Conservation (phyloP, 2,888 invertebrate genomes). For the Hydrotaea diabolus region DNA sequence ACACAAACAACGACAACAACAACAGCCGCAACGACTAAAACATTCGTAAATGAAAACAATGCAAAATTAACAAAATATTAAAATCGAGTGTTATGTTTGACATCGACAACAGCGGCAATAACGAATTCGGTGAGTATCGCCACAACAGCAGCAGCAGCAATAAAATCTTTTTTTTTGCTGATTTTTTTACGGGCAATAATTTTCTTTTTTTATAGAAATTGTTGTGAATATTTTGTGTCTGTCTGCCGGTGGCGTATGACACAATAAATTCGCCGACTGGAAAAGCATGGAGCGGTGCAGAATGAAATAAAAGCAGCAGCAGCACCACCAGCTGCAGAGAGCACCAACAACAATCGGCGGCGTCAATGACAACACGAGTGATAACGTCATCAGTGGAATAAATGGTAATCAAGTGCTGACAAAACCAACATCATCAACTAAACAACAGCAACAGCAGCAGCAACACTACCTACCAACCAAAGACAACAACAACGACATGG, state of each 20-base stretch:
- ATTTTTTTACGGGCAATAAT: neutral
- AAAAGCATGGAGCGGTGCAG: conserved; percentile 31
- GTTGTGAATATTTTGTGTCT: conserved; percentile 34
- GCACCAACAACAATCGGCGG: neutral
- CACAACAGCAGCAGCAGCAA: conserved; percentile 32
- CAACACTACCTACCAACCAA: neutral
- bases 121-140: neutral
- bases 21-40: no score
- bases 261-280: conserved; percentile 39
- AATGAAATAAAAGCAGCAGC: conserved; percentile 34
- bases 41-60: no score
- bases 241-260: conserved; percentile 24
- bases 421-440: conserved; percentile 20
- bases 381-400: conserved; percentile 54
- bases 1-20: conserved; percentile 29
- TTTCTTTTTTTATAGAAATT: conserved; percentile 11
- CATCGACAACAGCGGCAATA: conserved; percentile 31
- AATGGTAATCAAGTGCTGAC: conserved; percentile 50
- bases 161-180: neutral
- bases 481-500: conserved; percentile 19
- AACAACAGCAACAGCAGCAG: no score
- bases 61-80: conserved; percentile 44
- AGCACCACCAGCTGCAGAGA: no score
- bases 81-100: conserved; percentile 42
- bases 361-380: conserved; percentile 25